phyloP scores from a whole-genome alignment of 2,797 vertebrate genomes.

The Molothrus aeneus region DNA sequence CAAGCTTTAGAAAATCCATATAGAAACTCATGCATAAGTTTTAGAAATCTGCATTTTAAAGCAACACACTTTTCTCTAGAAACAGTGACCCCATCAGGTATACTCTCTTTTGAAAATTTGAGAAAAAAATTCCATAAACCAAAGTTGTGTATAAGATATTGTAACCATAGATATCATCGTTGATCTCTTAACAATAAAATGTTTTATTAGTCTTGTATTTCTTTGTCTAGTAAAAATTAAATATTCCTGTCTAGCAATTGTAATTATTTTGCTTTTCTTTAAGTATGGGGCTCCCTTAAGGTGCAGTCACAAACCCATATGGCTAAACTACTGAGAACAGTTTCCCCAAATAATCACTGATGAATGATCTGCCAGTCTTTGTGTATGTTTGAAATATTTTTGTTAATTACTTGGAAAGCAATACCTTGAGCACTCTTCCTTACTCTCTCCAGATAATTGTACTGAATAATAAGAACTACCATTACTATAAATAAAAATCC shows the following conservation, averaged over 20 bases:
- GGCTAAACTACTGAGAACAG: neutral
- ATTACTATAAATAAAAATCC: conserved; percentile 53
- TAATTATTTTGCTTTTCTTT: conserved; percentile 26
- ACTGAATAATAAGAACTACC: conserved; percentile 12
- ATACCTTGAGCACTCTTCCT: conserved; percentile 23
- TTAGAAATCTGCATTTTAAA: neutral
- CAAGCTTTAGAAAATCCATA: neutral
- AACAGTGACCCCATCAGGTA: neutral
- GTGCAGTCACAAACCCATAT: neutral
- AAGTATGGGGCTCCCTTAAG: neutral
- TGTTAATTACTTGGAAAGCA: conserved; percentile 56
- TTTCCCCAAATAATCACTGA: conserved; percentile 13
- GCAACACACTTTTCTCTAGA: neutral
- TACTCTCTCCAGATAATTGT: conserved; percentile 19
- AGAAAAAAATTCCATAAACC: neutral
- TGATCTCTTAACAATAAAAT: neutral
- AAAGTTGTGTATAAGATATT: neutral
- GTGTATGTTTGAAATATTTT: conserved; percentile 4
- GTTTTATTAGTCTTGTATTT: neutral
- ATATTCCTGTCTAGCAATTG: neutral
- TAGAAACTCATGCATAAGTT: neutral
- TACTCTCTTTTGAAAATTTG: neutral
- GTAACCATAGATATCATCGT: fast-evolving
- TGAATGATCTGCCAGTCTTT: neutral
- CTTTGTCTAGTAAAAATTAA: neutral